Conservation (phyloP, 2,888 invertebrate genomes). For the Netelia fuscicornis region DNA sequence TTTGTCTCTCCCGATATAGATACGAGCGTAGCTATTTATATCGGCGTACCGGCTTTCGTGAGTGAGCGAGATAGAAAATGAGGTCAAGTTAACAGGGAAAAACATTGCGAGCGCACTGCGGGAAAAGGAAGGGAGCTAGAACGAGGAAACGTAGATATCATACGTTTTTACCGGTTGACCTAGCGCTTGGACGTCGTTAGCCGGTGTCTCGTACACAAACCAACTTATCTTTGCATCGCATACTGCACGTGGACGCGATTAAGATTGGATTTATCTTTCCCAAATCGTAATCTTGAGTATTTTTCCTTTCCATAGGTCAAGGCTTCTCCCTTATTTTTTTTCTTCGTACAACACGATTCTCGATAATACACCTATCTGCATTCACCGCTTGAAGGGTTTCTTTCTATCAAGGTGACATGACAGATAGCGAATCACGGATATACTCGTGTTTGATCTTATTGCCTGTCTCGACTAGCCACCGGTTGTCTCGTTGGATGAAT, state of each 20-base stretch:
- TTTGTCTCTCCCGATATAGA: slow-evolving; percentile 45
- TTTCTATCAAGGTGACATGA: slow-evolving; percentile 77
- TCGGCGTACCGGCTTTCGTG: slow-evolving; percentile 10
- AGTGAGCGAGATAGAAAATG: slow-evolving; percentile 49
- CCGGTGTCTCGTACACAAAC: slow-evolving; percentile 2
- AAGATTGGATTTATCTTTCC: slow-evolving; percentile 52
- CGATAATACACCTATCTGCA: slow-evolving; percentile 72
- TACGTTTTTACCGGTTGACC: slow-evolving; percentile 48
- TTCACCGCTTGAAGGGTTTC: slow-evolving; percentile 78
- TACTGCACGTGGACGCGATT: slow-evolving; percentile 9
- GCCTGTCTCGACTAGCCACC: background rate
- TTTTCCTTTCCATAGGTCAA: slow-evolving; percentile 74
- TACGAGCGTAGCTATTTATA: slow-evolving; percentile 56
- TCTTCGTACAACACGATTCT: slow-evolving; percentile 64
- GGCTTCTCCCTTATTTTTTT: slow-evolving; percentile 64
- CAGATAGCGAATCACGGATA: slow-evolving; percentile 70
- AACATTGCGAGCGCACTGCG: slow-evolving; percentile 57
- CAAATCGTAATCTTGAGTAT: slow-evolving; percentile 34
- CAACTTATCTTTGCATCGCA: background rate
- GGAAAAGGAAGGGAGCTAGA: slow-evolving; percentile 20
- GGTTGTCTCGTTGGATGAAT: slow-evolving; percentile 11
- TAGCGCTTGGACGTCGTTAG: slow-evolving; percentile 11
- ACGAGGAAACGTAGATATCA: slow-evolving; percentile 43
- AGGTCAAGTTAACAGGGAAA: slow-evolving; percentile 63
- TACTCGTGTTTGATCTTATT: slow-evolving; percentile 31